These are phyloP conservation scores for Bombus breviceps DNA, from an alignment of 1,140 invertebrate species.

Conservation along the genomic window DNA sequence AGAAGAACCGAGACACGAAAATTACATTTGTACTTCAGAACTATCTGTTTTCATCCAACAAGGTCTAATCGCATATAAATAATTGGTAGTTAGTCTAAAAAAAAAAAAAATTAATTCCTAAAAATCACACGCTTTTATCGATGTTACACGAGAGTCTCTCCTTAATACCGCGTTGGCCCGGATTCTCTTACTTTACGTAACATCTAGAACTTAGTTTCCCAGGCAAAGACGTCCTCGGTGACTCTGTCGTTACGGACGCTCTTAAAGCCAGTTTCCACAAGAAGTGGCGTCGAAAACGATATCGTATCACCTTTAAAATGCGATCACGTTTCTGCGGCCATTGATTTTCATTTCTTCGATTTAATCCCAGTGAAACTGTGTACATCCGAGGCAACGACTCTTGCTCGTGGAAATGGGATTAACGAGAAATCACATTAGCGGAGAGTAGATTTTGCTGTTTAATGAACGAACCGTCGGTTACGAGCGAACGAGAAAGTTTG, in stretches of 20 bases:
- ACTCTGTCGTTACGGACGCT: background rate
- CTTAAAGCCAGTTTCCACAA: background rate
- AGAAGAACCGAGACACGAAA: no score
- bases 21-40: no score
- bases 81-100: no score
- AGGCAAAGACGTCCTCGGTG: no score
- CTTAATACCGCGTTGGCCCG: background rate
- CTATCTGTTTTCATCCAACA: no score
- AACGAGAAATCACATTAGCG: background rate
- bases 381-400: no score
- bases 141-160: no score
- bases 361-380: background rate
- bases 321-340: background rate
- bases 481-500: background rate
- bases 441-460: background rate
- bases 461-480: background rate
- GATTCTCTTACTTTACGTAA: background rate
- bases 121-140: background rate
- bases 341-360: constrained; percentile 1
- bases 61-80: no score
- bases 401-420: background rate
- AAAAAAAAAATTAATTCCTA: no score
- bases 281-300: background rate
- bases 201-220: background rate
- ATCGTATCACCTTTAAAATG: background rate